These are phyloP conservation scores for Anhinga anhinga DNA, from an alignment of 2,113 vertebrate genomes.

Conservation along the genomic window DNA sequence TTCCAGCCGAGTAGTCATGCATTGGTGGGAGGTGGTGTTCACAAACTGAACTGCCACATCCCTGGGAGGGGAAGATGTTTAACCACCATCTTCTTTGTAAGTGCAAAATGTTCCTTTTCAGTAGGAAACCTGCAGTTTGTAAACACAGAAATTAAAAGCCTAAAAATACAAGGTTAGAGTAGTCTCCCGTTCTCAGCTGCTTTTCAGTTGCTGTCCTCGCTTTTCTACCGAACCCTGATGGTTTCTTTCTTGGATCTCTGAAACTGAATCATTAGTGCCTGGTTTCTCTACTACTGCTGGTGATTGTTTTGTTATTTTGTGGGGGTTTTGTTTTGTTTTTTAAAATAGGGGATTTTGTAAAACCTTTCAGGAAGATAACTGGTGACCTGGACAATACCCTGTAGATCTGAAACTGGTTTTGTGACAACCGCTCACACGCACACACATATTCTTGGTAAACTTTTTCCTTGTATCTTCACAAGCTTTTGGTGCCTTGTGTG, in stretches of 20 bases:
- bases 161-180: neutral
- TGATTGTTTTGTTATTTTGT: neutral
- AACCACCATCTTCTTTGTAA: neutral
- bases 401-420: neutral
- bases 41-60: neutral
- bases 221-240: neutral
- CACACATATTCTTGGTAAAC: neutral
- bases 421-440: neutral
- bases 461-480: neutral
- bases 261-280: neutral
- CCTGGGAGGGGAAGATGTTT: neutral
- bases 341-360: neutral
- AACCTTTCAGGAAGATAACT: neutral
- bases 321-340: neutral
- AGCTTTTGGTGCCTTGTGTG: neutral
- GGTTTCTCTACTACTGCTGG: neutral
- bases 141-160: neutral
- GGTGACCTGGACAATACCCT: neutral
- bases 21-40: neutral
- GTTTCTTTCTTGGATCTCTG: neutral
- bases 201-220: neutral
- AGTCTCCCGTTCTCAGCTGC: neutral
- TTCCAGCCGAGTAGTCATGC: fast-evolving
- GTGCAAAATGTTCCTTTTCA: neutral
- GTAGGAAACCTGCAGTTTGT: neutral